Evolutionary conservation across 2,113 vertebrate species (phyloP), one percentile per base, ranked within the genome.

Genomic region (Corythornis madagascariensis): DNA sequence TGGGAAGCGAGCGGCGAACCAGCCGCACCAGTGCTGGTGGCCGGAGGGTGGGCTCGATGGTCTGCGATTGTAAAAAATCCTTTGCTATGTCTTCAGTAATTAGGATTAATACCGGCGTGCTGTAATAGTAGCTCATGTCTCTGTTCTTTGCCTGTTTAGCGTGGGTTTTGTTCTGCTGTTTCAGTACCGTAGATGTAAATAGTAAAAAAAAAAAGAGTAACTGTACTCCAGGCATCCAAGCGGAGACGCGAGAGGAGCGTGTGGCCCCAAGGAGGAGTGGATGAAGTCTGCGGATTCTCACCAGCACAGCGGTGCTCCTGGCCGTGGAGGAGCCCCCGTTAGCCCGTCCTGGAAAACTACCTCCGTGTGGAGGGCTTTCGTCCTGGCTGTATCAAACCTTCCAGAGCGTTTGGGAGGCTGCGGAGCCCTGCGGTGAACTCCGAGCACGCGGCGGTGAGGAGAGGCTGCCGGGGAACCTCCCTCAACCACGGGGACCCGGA

Each of bases 331-430:
- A 47, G 47, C 38, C 24, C 15, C 2, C 47, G 3, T 11, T 8
- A 53, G 7, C 67, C 40, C 2, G 16, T 18, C n/a, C 42, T 1
- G 70, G 43, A n/a, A 43, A 84, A 40, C 25, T 4, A 21, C 10
- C 48, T 50, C 19, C 11, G 9, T 0, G n/a, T 2, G 38, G 11
- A 5, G 18, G 7, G 4, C 29, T 31, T 45, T 19, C 7, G 10
- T 15, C 33, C 42, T 1, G 38, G 2, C 60, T 26, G 0, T 0
- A 1, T 4, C 52, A 3, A 7, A 2, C 1, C 56, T 13, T 3
- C 1, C 48, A 2, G 11, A 7, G 13, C 29, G 12, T 1, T 3
- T 5, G 31, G 65, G 55, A 10, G 14, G 24, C 50, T 8, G 76
- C 64, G 2, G 43, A 15, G 70, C 50, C 60, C 4, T 0, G 53